These are phyloP conservation scores for Babyrousa celebensis DNA, from an alignment of 2,797 vertebrate species.

Conservation along the genomic window DNA sequence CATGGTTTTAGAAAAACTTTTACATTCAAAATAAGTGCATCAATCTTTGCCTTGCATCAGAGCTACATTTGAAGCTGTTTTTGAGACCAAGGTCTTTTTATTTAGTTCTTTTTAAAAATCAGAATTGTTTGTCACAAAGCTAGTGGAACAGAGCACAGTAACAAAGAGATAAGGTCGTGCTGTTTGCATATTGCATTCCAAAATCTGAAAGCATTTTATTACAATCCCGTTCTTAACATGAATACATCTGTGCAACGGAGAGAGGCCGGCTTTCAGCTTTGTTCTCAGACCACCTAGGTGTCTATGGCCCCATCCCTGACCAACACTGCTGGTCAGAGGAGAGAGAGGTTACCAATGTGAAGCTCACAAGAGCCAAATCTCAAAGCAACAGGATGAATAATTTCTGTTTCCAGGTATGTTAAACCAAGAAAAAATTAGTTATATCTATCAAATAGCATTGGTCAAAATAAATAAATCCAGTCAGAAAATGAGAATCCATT, in stretches of 20 bases:
- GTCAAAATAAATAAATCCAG: background rate
- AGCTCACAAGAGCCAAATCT: background rate
- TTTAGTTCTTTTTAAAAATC: conserved; percentile 5
- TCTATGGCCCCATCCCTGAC: no score
- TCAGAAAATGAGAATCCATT: background rate
- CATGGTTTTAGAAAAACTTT: background rate
- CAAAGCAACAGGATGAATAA: background rate
- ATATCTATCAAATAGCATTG: background rate
- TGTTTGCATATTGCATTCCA: background rate
- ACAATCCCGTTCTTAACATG: background rate
- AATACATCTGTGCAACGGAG: background rate
- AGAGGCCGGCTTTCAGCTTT: background rate
- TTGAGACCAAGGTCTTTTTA: background rate
- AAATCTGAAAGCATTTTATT: background rate
- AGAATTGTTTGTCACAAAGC: background rate
- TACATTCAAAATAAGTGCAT: background rate
- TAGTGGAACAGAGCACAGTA: background rate
- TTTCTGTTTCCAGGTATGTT: background rate
- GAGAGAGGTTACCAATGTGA: background rate
- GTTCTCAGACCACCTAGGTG: background rate
- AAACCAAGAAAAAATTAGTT: background rate
- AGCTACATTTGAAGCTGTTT: background rate
- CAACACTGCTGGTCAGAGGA: background rate
- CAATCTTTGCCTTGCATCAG: background rate
- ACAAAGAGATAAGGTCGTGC: background rate